These are phyloP conservation scores for Drosophila neutralis DNA, from an alignment of 2,888 invertebrate species.

Conservation along the genomic window DNA sequence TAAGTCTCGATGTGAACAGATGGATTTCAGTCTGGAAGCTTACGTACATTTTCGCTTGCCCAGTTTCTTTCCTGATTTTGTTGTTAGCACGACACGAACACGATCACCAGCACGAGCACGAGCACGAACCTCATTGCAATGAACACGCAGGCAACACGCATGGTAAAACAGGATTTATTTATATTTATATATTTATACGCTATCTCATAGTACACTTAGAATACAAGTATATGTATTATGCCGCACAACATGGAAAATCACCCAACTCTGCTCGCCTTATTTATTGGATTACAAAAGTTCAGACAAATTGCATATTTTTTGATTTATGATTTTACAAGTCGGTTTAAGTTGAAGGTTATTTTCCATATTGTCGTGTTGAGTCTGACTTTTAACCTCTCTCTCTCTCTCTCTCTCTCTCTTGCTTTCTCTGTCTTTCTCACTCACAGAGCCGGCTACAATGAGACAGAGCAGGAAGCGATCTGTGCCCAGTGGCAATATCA, in stretches of 20 bases:
- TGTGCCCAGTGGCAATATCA: conserved; percentile 88
- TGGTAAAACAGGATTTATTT: not conserved
- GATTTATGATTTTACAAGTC: not conserved
- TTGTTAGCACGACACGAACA: not conserved
- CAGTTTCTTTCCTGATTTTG: not conserved
- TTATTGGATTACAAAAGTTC: not conserved
- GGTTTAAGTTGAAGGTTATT: not conserved
- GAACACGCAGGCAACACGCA: not conserved
- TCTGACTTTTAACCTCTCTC: not conserved
- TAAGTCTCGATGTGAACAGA: not conserved
- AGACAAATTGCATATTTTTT: not conserved
- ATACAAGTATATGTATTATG: not conserved
- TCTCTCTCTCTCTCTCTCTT: not conserved
- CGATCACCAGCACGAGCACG: not conserved
- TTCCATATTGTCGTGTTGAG: not conserved
- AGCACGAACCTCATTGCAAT: conserved; percentile 1
- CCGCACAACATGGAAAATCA: not conserved
- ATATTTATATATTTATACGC: not conserved
- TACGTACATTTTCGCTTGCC: not conserved
- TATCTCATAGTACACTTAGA: not conserved
- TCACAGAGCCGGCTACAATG: conserved; percentile 87
- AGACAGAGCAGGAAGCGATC: conserved; percentile 86
- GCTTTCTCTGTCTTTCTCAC: not conserved
- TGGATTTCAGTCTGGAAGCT: not conserved
- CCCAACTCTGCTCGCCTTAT: not conserved